Evolutionary conservation across 2,797 vertebrate species (phyloP).

Genomic region (Pogoniulus pusillus): DNA sequence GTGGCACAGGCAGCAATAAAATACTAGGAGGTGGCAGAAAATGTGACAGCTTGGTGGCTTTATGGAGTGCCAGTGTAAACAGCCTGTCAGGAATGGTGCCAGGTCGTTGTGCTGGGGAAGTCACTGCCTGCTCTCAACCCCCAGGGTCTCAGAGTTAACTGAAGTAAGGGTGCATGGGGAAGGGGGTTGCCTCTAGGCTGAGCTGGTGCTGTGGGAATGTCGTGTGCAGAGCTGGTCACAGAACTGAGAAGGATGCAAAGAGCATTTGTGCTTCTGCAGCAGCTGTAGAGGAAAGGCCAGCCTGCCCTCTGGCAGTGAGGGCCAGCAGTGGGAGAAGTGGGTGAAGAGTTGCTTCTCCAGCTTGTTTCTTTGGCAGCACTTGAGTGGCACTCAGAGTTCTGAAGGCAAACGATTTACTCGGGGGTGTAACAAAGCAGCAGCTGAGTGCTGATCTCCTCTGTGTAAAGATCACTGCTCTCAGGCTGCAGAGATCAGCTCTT

Average conservation of each 20-base stretch:
- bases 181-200: not conserved
- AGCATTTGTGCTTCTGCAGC: rapidly evolving
- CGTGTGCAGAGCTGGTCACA: not conserved
- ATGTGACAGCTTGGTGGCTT: not conserved
- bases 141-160: not conserved
- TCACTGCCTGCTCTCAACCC: rapidly evolving
- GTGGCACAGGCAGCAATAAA: not conserved
- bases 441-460: not conserved
- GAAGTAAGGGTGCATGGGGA: not conserved
- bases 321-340: rapidly evolving
- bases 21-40: not conserved
- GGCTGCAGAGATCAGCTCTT: not conserved
- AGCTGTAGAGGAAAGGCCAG: rapidly evolving
- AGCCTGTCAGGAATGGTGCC: not conserved
- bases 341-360: too few relatives aligned
- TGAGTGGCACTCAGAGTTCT: not conserved
- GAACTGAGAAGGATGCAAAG: rapidly evolving
- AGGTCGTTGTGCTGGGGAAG: not conserved
- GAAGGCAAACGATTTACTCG: not conserved
- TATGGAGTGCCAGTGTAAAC: not conserved
- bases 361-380: not conserved
- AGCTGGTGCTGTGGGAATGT: not conserved
- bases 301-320: rapidly evolving
- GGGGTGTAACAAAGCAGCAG: not conserved
- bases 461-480: not conserved